Percentiles rank a stretch among this genome's conserved stretches.
Evolutionary conservation across 2,113 vertebrate species (phyloP).

Genomic region (Lepidothrix coronata): DNA sequence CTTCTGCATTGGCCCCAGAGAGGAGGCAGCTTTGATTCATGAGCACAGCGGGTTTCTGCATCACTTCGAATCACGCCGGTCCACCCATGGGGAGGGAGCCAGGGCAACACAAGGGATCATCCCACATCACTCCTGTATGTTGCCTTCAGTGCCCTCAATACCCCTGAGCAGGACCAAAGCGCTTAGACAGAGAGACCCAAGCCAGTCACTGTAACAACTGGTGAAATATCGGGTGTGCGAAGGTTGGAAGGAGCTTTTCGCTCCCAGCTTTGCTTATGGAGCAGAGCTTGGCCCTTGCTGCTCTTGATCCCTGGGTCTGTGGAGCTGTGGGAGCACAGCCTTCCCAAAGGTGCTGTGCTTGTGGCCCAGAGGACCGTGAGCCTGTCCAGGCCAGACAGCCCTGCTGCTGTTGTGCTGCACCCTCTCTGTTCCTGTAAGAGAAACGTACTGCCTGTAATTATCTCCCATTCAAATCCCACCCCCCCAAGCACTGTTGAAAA

Average conservation of each 20-base stretch:
- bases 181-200: background rate
- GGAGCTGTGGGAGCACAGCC: background rate
- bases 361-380: background rate
- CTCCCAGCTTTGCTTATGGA: background rate
- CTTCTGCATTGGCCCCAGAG: background rate
- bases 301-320: background rate
- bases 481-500: background rate
- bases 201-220: background rate
- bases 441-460: constrained; percentile 17
- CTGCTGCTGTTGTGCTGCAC: background rate
- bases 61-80: fast-evolving
- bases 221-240: background rate
- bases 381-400: background rate
- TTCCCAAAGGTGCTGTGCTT: fast-evolving
- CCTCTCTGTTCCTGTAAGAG: constrained; percentile 4
- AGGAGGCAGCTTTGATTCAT: background rate
- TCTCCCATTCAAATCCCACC: background rate
- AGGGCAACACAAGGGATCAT: background rate
- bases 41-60: background rate
- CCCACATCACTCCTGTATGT: background rate
- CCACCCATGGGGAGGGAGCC: background rate
- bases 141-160: background rate
- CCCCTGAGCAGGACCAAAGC: background rate
- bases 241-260: background rate
- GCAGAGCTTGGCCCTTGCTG: background rate